phyloP scores from a whole-genome alignment of 2,113 vertebrate species.

The Mastomys natalensis region DNA sequence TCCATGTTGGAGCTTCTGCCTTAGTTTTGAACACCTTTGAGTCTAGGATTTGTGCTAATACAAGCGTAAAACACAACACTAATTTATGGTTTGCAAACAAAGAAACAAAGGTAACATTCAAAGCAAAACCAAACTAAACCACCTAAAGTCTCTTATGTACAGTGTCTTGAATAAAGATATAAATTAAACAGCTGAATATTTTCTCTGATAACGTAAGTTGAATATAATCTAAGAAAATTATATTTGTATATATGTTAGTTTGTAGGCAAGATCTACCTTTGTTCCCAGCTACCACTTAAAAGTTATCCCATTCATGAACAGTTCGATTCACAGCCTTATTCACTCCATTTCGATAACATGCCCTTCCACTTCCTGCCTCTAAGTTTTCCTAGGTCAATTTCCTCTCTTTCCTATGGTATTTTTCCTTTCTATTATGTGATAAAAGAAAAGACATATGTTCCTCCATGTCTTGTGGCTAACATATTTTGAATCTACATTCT shows the following conservation, averaged over 20 bases:
- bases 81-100: background rate
- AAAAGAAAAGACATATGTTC: background rate
- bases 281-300: background rate
- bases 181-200: background rate
- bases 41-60: background rate
- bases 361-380: background rate
- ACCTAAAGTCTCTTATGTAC: background rate
- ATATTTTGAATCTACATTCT: conserved; percentile 22
- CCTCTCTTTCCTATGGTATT: background rate
- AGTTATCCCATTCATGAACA: background rate
- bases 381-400: background rate
- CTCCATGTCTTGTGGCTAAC: background rate
- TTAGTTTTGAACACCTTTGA: background rate
- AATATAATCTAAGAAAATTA: background rate
- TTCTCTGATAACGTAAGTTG: background rate
- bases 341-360: background rate
- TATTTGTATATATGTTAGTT: background rate
- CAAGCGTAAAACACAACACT: background rate
- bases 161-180: background rate
- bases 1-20: background rate
- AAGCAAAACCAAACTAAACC: background rate
- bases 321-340: background rate
- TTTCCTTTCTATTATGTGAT: background rate
- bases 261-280: background rate
- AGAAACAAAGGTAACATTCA: background rate